phyloP scores from a whole-genome alignment of 1,140 invertebrate genomes.

The Drosophila repleta region DNA sequence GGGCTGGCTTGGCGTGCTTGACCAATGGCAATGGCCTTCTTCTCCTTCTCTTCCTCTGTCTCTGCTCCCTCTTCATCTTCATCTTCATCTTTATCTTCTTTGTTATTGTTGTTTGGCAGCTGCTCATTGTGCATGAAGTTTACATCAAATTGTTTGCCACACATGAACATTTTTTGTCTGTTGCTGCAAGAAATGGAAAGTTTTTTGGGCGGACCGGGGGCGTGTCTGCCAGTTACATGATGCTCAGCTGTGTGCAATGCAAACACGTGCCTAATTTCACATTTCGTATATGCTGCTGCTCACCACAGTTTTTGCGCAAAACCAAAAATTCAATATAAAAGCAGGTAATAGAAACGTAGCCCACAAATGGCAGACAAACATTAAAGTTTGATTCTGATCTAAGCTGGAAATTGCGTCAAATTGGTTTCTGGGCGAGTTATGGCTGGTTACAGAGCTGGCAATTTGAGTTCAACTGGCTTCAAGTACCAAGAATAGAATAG shows the following conservation, averaged over 20 bases:
- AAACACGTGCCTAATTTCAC: conserved; percentile 10
- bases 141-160: conserved; percentile 60
- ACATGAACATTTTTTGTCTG: not conserved
- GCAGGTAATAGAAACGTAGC: no score
- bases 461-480: no score
- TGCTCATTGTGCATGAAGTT: conserved; percentile 77
- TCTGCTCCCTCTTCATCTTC: not conserved
- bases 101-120: conserved; percentile 18
- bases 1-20: no score
- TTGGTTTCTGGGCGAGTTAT: no score
- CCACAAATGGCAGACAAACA: no score
- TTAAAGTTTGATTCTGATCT: no score
- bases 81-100: no score
- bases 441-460: no score
- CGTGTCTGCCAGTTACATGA: conserved; percentile 20
- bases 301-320: not conserved
- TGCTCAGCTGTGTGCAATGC: conserved; percentile 7
- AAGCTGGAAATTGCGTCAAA: not conserved
- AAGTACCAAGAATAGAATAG: no score
- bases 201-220: conserved; percentile 9
- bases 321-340: not conserved
- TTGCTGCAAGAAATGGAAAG: conserved; percentile 35
- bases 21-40: conserved; percentile 38
- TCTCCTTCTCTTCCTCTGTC: not conserved
- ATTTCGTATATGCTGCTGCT: no score